phyloP scores from a whole-genome alignment of 2,113 vertebrate genomes.

The Chaenocephalus aceratus region DNA sequence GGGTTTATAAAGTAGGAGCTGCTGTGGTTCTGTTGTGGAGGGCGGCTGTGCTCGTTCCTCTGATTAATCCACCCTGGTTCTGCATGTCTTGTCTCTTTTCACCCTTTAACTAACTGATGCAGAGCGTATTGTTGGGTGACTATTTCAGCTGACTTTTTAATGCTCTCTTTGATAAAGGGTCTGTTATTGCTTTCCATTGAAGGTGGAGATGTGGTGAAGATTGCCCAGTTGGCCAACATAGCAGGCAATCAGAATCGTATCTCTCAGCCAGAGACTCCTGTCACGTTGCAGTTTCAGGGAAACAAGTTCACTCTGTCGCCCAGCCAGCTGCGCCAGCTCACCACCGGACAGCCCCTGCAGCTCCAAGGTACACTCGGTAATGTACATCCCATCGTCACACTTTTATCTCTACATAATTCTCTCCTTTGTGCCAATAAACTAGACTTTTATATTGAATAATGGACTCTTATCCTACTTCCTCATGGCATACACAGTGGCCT shows the following conservation, averaged over 20 bases:
- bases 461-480: not conserved
- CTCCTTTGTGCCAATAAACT: constrained; percentile 1
- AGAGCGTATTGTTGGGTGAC: not conserved
- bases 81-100: constrained; percentile 85
- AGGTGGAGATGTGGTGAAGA: constrained; percentile 93
- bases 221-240: constrained; percentile 90
- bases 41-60: constrained; percentile 57
- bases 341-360: constrained; percentile 93
- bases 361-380: constrained; percentile 90
- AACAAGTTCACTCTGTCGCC: constrained; percentile 95
- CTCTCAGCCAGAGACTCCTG: constrained; percentile 91
- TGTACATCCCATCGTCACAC: constrained; percentile 62
- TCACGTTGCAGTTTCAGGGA: constrained; percentile 94
- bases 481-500: not conserved
- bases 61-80: constrained; percentile 83
- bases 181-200: constrained; percentile 53
- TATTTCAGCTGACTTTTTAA: not conserved
- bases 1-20: constrained; percentile 53
- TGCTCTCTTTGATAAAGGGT: constrained; percentile 2
- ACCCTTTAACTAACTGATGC: constrained; percentile 84
- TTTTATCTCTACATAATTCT: constrained; percentile 18
- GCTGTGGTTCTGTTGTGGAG: constrained; percentile 58
- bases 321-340: constrained; percentile 94
- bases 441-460: not conserved
- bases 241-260: constrained; percentile 89